Base-by-base conservation (phyloP, 2,797 vertebrate genomes). In the Arnoldichthys spilopterus region DNA sequence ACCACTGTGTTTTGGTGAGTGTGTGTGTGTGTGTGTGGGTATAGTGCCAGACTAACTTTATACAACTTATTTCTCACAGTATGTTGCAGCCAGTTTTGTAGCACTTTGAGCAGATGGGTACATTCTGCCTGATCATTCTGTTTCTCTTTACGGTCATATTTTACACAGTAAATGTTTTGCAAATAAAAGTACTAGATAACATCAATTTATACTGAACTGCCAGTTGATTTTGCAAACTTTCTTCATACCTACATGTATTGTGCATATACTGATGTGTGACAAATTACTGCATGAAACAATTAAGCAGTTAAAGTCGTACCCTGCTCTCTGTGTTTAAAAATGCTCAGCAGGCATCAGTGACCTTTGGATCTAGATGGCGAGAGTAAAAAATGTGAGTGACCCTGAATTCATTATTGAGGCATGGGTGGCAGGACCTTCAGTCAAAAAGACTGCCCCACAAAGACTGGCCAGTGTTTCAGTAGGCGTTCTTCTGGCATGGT, bases 91-190 rank as follows among this genome's bases (percentile, higher is more conserved):
- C 51, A 24, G 54, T 12, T 56, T 56, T 22, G 4, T 26, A 58
- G 12, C 28, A 32, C 15, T 61, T 61, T 61, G 58, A 61, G 32
- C 58, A 61, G 58, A 61, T 61, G 58, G 15, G 58, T 20, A 61
- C 30, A 61, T 61, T 32, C 28, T 1, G 6, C 13, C 1, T 61
- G 28, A 32, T 32, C 6, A 18, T 34, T 61, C 5, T 61, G 15
- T 61, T 61, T 18, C 4, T 28, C 26, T 30, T 16, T 4, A 6
- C 22, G 20, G 7, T 54, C 24, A 58, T 58, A 28, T 30, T 18
- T 59, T 28, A 58, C 26, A 58, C n/a, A 9, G 22, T 16, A 20
- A 51, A 51, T 51, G 12, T n/a, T 51, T 51, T 7, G 5, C 49
- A 51, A 20, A 6, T 51, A 18, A 20, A 51, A 51, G 49, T 51